Percentiles rank a stretch among this genome's conserved stretches.
Conservation (phyloP, 2,113 vertebrate species). For the Paradisaea rubra region DNA sequence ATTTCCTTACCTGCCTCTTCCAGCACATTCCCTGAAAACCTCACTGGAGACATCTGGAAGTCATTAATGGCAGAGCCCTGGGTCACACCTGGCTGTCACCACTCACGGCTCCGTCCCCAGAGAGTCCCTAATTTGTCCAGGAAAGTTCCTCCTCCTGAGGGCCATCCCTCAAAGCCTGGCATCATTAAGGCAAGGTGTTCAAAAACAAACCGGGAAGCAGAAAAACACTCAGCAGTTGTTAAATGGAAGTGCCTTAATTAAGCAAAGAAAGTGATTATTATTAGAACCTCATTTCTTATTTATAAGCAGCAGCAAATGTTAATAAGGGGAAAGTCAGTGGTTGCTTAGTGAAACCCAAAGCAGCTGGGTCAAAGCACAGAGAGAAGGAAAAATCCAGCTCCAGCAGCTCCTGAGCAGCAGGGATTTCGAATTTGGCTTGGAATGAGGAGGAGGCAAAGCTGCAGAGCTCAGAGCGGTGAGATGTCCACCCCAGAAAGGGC, state of each 20-base stretch:
- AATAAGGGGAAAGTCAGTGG: not conserved
- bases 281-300: slow-evolving; percentile 3
- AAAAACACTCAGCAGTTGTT: not conserved
- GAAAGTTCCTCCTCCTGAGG: not conserved
- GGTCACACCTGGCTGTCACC: not conserved
- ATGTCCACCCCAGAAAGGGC: not conserved
- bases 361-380: not conserved
- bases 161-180: not conserved
- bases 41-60: not conserved
- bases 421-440: too few species aligned
- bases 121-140: not conserved
- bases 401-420: not conserved
- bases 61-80: not conserved
- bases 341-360: not conserved
- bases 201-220: not conserved
- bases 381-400: not conserved
- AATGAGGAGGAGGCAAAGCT: not conserved
- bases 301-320: not conserved
- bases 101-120: accelerated
- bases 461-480: accelerated
- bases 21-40: not conserved
- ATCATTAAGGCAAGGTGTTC: not conserved
- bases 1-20: not conserved
- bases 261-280: not conserved
- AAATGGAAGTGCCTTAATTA: not conserved